Percentiles rank a stretch among this genome's conserved stretches.
These are phyloP conservation scores for Syngnathoides biaculeatus DNA, from an alignment of 2,113 vertebrate species.

Conservation along the genomic window DNA sequence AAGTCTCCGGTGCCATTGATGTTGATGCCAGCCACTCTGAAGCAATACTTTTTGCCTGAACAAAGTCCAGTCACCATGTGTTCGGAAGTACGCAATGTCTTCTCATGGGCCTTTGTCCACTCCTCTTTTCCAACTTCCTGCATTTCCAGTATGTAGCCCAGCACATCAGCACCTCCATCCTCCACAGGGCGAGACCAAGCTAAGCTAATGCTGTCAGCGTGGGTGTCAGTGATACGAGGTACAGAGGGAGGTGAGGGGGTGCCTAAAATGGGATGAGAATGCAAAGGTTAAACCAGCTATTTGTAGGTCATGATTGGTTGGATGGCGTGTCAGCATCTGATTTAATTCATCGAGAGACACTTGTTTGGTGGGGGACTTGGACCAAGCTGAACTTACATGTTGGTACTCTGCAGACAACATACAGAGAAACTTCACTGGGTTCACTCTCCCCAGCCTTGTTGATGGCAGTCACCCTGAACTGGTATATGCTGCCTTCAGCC, in stretches of 20 bases:
- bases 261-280: slow-evolving; percentile 68
- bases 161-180: slow-evolving; percentile 88
- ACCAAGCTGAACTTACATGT: slow-evolving; percentile 79
- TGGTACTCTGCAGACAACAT: slow-evolving; percentile 88
- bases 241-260: slow-evolving; percentile 86
- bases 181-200: slow-evolving; percentile 90
- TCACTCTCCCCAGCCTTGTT: slow-evolving; percentile 96
- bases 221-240: slow-evolving; percentile 91
- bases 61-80: slow-evolving; percentile 81
- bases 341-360: not conserved
- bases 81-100: slow-evolving; percentile 81
- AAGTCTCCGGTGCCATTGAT: slow-evolving; percentile 90
- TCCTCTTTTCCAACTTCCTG: slow-evolving; percentile 85
- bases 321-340: not conserved
- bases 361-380: not conserved
- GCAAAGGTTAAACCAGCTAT: not conserved
- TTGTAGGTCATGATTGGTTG: not conserved
- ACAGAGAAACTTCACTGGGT: slow-evolving; percentile 88
- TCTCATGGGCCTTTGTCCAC: slow-evolving; percentile 86
- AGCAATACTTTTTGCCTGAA: slow-evolving; percentile 84
- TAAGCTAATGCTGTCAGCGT: slow-evolving; percentile 88
- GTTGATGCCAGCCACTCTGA: slow-evolving; percentile 91
- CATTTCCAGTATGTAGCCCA: slow-evolving; percentile 92
- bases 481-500: slow-evolving; percentile 88
- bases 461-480: slow-evolving; percentile 93